Evolutionary conservation across 1,140 invertebrate genomes (phyloP).

Genomic region (Drosophila setifemur): DNA sequence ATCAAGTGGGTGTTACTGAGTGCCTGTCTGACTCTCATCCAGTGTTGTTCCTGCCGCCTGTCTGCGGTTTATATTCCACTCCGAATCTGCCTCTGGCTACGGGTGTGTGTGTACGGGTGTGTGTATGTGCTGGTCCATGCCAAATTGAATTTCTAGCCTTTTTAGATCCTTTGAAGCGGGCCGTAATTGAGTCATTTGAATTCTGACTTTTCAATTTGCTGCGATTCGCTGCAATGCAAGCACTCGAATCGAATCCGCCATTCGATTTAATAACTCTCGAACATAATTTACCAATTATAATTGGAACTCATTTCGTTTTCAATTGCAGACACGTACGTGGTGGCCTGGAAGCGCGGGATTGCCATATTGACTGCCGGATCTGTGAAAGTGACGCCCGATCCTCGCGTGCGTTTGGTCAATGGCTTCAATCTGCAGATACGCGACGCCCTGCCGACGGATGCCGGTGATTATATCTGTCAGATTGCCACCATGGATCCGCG

Average conservation of each 20-base stretch:
- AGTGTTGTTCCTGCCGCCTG: conserved; percentile 25
- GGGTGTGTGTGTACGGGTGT: conserved; percentile 5
- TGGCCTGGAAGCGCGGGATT: conserved; percentile 85
- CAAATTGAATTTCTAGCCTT: conserved; percentile 80
- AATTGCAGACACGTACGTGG: conserved; percentile 83
- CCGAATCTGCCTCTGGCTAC: conserved; percentile 1
- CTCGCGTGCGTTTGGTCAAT: conserved; percentile 83
- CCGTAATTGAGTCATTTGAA: conserved; percentile 78
- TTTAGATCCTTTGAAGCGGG: conserved; percentile 77
- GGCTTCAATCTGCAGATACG: conserved; percentile 85
- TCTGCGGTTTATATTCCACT: conserved; percentile 54
- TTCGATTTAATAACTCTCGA: conserved; percentile 66
- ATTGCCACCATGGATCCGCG: conserved; percentile 84
- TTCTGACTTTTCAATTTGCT: conserved; percentile 77
- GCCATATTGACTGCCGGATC: conserved; percentile 85
- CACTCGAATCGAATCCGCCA: conserved; percentile 24
- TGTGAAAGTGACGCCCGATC: conserved; percentile 85
- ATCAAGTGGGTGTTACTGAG: conserved; percentile 79
- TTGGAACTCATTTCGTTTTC: conserved; percentile 5
- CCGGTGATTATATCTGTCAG: conserved; percentile 86
- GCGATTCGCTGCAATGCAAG: conserved; percentile 10
- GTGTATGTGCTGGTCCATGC: conserved; percentile 57
- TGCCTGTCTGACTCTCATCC: conserved; percentile 49
- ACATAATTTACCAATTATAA: conserved; percentile 61
- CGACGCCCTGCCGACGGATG: conserved; percentile 84